Percentiles rank a stretch among this genome's conserved stretches.
These are phyloP conservation scores for Dipus sagitta DNA, from an alignment of 2,797 vertebrate species.

Conservation along the genomic window DNA sequence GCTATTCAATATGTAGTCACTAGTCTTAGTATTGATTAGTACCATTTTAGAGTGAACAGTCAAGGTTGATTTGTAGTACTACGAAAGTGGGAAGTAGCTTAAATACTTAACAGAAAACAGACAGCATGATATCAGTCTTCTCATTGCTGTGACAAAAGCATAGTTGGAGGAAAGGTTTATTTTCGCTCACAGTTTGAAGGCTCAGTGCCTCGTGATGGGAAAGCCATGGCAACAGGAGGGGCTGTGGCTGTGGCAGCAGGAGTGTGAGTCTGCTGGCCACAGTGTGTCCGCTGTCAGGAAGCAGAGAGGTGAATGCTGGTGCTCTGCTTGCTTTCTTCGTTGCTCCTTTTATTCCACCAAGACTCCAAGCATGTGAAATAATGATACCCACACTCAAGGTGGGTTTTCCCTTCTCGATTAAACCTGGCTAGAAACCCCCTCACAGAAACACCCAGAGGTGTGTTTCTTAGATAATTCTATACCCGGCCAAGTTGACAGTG, in stretches of 20 bases:
- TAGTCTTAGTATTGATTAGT: background rate
- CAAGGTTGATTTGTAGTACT: background rate
- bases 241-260: background rate
- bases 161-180: background rate
- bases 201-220: background rate
- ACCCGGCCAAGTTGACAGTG: background rate
- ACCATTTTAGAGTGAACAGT: background rate
- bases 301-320: background rate
- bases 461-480: no score
- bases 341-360: background rate
- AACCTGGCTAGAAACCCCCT: background rate
- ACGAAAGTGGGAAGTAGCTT: background rate
- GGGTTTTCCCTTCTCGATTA: background rate
- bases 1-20: background rate
- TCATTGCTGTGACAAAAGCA: background rate
- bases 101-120: background rate
- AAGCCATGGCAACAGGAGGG: background rate
- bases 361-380: background rate
- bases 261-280: background rate
- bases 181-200: background rate
- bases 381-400: background rate
- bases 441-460: background rate
- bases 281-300: background rate
- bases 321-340: background rate
- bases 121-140: background rate